A percentile compares a stretch with the other conserved stretches of the same genome.
Conservation (phyloP, 2,888 invertebrate species). For the Dryocosmus kuriphilus region DNA sequence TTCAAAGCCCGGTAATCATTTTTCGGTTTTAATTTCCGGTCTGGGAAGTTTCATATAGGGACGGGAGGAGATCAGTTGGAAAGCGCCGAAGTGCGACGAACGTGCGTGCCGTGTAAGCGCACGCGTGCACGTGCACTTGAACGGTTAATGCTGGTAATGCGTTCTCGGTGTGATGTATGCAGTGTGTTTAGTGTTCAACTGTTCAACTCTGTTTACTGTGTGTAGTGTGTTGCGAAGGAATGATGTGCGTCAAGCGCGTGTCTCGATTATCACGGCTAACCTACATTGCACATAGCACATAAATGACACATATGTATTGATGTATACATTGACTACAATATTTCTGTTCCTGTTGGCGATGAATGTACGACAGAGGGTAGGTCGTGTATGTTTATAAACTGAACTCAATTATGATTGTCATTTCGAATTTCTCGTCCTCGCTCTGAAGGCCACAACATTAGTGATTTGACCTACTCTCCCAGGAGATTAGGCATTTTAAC, state of each 20-base stretch:
- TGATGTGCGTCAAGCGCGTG: slow-evolving; percentile 23
- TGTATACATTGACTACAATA: neutral
- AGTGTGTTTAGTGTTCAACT: slow-evolving; percentile 11
- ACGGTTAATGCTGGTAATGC: slow-evolving; percentile 17
- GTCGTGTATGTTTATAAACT: slow-evolving; percentile 20
- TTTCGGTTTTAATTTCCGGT: slow-evolving; percentile 38
- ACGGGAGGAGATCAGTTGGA: slow-evolving; percentile 13
- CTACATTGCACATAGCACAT: slow-evolving; percentile 22
- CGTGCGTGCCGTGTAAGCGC: slow-evolving; percentile 24
- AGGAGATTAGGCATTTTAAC: too few relatives aligned
- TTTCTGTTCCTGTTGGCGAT: slow-evolving; percentile 17
- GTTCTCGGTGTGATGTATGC: slow-evolving; percentile 2
- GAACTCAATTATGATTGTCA: slow-evolving; percentile 13
- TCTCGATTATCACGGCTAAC: slow-evolving; percentile 30
- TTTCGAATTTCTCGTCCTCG: slow-evolving; percentile 6
- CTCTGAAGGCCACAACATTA: slow-evolving; percentile 16
- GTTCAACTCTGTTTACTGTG: neutral
- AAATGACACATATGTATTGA: slow-evolving; percentile 5
- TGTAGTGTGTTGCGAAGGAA: neutral
- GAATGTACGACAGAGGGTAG: slow-evolving; percentile 25
- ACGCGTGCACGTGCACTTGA: slow-evolving; percentile 29
- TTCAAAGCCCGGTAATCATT: slow-evolving; percentile 29
- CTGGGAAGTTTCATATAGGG: slow-evolving; percentile 22
- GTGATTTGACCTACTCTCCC: slow-evolving; percentile 15
- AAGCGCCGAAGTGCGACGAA: slow-evolving; percentile 30